Base-by-base conservation (phyloP, 2,888 invertebrate genomes). In the Agonopterix alstromeriana region DNA sequence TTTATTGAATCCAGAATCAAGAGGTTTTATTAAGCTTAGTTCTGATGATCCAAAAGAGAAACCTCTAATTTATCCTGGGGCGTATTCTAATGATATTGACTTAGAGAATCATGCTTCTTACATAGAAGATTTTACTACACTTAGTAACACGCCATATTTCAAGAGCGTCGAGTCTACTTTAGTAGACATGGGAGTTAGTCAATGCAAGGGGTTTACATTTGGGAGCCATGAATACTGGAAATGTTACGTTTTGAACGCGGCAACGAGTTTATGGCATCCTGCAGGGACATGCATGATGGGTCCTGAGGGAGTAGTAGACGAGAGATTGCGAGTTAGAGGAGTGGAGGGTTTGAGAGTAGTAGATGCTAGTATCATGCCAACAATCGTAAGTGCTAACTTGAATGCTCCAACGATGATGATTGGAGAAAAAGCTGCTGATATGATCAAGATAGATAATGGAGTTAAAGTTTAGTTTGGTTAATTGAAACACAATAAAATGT, bases 171-270 rank as follows among this genome's bases (percentile, higher is more conserved):
- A 65, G 2, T 61, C 73, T 5, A 63, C 45, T 42, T 73, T 0
- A 40, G 66, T 0, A 57, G 70, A 49, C 35, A 67, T 4, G 52
- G 57, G 40, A 40, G 42, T 68, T 0, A 38, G 42, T 8, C 55
- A 67, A 36, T 81, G 81, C 49, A 50, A 57, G 5, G 49, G 52
- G 10, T 49, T 66, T 0, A 43, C 45, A 4, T 58, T 67, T 35
- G 52, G 49, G 0, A 75, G 63, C 44, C 60, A 53, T 11, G 67
- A 70, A 2, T 80, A 76, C 52, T 78, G 74, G 75, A 69, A 58
- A 44, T 81, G 81, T 52, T 14, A 2, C 14, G 3, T 14, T 14
- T 3, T 14, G 14, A 14, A 14, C 14, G 3, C 14, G 1, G 14
- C 14, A 14, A 14, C 1, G 3, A 14, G 2, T 14, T 2, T 14